Evolutionary conservation across 2,888 invertebrate species (phyloP), one percentile per base, ranked within the genome.

Genomic region (Tiliacea aurago): DNA sequence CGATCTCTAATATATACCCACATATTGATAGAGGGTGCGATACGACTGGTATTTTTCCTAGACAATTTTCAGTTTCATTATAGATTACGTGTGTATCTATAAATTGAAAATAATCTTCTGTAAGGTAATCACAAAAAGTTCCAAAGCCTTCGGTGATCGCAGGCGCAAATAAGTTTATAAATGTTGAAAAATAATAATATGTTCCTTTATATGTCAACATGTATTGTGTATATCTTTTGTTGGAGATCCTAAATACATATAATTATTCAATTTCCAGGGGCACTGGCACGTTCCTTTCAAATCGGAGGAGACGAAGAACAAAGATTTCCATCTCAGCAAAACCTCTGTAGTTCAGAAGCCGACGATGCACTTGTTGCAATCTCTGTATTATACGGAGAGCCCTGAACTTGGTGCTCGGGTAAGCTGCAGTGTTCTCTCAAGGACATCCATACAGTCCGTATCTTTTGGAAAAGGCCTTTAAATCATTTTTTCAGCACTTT

Each of bases 261-360:
- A 59, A 18, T 23, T 47, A 3, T 65, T 56, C 20, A 20, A 73
- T 67, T 84, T 78, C 7, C 85, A 93, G 93, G 93, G 93, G 11
- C 92, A 92, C 62, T 93, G 92, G 93, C 87, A 91, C 45, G 90
- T 92, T 3, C 93, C 93, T 1, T 93, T 93, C 78, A 79, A 90
- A 37, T 87, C 90, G 9, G 58, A 61, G 20, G 71, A 86, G 10
- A 93, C 93, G 1, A 80, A 80, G 65, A 91, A 92, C 4, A 88
- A 90, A 70, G 89, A 92, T 66, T 93, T 93, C 88, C 83, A 91
- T 80, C 81, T 90, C 7, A 87, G 80, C 80, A 84, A 81, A 51
- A 58, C 76, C 1, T 87, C 80, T 0, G 84, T 82, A 5, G 90
- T 92, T 15, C 87, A 92, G 85, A 93, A 93, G 33, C 91, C 91